These are phyloP conservation scores for Ormia ochracea DNA, from an alignment of 2,888 invertebrate genomes.

Conservation along the genomic window DNA sequence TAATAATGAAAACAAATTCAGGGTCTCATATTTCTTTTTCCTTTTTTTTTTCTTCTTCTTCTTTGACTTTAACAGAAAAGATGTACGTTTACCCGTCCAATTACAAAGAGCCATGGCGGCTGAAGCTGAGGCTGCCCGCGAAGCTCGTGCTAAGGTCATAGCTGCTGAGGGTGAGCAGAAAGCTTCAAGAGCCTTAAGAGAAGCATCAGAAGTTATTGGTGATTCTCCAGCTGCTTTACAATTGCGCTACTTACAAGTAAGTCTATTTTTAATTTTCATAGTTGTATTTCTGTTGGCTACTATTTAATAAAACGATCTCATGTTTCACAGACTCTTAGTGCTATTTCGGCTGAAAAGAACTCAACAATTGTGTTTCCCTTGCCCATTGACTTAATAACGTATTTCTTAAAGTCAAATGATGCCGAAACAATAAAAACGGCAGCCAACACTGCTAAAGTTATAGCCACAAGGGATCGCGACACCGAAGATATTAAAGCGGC, in stretches of 20 bases:
- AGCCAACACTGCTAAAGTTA: conserved; percentile 63
- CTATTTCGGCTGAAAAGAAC: conserved; percentile 98
- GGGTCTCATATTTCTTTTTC: neutral
- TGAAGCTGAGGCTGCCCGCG: conserved; percentile 94
- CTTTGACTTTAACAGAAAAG: conserved; percentile 82
- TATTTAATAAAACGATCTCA: neutral
- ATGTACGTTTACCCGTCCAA: conserved; percentile 93
- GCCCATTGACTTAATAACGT: conserved; percentile 87
- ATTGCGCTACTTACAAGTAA: conserved; percentile 91
- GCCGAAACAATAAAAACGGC: conserved; percentile 69
- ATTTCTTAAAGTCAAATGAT: conserved; percentile 82
- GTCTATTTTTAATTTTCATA: neutral
- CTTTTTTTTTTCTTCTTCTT: neutral
- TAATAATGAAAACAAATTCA: neutral
- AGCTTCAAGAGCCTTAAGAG: conserved; percentile 93
- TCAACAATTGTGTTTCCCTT: conserved; percentile 98
- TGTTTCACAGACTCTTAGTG: conserved; percentile 90
- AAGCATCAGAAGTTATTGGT: conserved; percentile 96
- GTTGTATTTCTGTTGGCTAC: neutral
- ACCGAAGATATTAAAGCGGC: conserved; percentile 35
- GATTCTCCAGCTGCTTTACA: conserved; percentile 97
- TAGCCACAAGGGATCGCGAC: conserved; percentile 45
- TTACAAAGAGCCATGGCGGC: conserved; percentile 97
- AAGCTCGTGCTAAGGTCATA: conserved; percentile 96
- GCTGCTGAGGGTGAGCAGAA: conserved; percentile 98